Evolutionary conservation across 2,888 invertebrate genomes (phyloP), one percentile per base, ranked within the genome.

Genomic region (Rhorus exstirpatorius): DNA sequence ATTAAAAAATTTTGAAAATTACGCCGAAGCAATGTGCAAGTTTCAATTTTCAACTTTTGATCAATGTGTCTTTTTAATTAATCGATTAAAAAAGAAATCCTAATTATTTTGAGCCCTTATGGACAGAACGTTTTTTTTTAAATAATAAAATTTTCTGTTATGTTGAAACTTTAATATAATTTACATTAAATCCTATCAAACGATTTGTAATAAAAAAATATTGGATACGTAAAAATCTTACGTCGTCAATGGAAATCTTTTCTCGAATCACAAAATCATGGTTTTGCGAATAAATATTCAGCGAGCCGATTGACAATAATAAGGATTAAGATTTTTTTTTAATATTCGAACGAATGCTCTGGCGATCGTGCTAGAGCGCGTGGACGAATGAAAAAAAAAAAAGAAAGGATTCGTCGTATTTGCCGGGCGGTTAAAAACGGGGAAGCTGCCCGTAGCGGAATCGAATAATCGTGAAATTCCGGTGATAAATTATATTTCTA

Each of bases 401-500:
- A 55, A 4, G 55, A 58, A 44, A 44, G 44, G 19, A 55, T 58
- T 68, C 53, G 51, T 38, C 63, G 81, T 17, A 49, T 12, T n/a
- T 44, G 31, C 24, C 26, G n/a, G 19, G 41, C 17, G 46, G 55
- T 71, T 53, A 51, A 65, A 53, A n/a, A n/a, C n/a, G 51, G 74
- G 61, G 21, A 67, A 68, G 51, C 58, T 55, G 53, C 38, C 14
- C 31, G 10, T 26, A 17, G n/a, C n/a, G n/a, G 31, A 21, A 38
- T 55, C 61, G 63, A 60, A 55, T 55, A 3, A 46, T 79, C 55
- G 60, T 17, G 79, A 70, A 60, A 75, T 82, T 75, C 53, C 21
- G 79, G 46, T 21, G 38, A 80, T 78, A 80, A 83, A 84, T 84
- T 78, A 80, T 82, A 61, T 74, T 70, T 68, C 81, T 53, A 70